Percentiles rank a stretch among this genome's conserved stretches.
Evolutionary conservation across 2,113 vertebrate species (phyloP).

Genomic region (Jacana jacana): DNA sequence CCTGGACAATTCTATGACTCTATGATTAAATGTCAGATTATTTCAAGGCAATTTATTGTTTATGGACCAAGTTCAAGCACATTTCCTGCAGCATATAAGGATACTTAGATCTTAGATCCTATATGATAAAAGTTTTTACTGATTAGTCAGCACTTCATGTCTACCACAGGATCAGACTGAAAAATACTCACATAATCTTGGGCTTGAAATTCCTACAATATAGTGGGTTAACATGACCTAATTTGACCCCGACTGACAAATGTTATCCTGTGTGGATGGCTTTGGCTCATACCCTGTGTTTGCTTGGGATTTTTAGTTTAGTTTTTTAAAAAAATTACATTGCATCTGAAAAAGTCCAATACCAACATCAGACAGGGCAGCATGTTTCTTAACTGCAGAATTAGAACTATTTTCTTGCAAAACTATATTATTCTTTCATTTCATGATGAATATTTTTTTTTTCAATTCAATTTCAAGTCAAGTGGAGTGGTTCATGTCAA

Average conservation of each 20-base stretch:
- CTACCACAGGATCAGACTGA: background rate
- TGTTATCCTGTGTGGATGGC: background rate
- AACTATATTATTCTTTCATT: background rate
- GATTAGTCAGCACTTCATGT: background rate
- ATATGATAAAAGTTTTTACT: background rate
- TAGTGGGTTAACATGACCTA: background rate
- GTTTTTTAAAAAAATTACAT: background rate
- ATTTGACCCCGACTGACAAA: background rate
- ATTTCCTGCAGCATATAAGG: background rate
- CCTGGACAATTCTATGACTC: too few relatives aligned
- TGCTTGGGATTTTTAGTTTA: background rate
- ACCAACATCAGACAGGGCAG: background rate
- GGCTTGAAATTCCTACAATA: background rate
- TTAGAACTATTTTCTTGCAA: background rate
- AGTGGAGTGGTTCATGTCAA: fast-evolving
- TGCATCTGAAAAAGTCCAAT: background rate
- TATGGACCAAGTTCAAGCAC: background rate
- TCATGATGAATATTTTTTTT: background rate
- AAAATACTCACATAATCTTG: background rate
- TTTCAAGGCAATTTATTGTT: background rate
- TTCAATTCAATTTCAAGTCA: background rate
- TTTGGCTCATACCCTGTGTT: background rate
- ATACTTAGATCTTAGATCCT: background rate
- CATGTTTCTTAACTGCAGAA: background rate
- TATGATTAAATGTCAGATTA: background rate